Conservation (phyloP, 2,797 vertebrate genomes). For the Natrix natrix region DNA sequence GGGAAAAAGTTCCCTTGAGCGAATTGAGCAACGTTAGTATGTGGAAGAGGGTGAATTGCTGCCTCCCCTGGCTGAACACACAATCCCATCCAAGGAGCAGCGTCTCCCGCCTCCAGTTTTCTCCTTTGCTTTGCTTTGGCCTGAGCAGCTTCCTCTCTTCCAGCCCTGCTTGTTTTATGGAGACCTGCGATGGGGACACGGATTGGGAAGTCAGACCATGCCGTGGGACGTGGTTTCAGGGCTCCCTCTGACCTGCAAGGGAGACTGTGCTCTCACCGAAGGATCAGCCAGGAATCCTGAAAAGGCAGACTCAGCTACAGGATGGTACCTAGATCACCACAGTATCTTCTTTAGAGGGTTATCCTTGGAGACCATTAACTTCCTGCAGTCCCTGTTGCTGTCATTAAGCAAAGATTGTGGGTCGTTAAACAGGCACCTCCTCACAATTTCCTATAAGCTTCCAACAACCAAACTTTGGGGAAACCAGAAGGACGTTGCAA, state of each 20-base stretch:
- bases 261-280: background rate
- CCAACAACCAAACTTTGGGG: background rate
- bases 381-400: background rate
- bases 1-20: background rate
- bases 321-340: background rate
- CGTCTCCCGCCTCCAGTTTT: background rate
- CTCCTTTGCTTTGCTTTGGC: background rate
- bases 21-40: background rate
- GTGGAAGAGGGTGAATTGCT: background rate
- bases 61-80: background rate
- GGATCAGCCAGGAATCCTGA: background rate
- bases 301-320: background rate
- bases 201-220: background rate
- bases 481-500: background rate
- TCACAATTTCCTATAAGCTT: background rate
- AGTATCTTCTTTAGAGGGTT: background rate
- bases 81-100: background rate
- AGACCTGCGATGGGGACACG: background rate
- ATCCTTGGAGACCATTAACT: background rate
- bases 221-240: background rate
- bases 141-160: background rate
- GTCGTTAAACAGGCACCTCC: background rate
- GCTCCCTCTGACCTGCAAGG: background rate
- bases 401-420: background rate
- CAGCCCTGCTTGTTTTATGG: background rate